Percentiles rank a stretch among this genome's conserved stretches.
These are phyloP conservation scores for Macrosoma leucophasiata DNA, from an alignment of 2,888 invertebrate genomes.

Conservation along the genomic window DNA sequence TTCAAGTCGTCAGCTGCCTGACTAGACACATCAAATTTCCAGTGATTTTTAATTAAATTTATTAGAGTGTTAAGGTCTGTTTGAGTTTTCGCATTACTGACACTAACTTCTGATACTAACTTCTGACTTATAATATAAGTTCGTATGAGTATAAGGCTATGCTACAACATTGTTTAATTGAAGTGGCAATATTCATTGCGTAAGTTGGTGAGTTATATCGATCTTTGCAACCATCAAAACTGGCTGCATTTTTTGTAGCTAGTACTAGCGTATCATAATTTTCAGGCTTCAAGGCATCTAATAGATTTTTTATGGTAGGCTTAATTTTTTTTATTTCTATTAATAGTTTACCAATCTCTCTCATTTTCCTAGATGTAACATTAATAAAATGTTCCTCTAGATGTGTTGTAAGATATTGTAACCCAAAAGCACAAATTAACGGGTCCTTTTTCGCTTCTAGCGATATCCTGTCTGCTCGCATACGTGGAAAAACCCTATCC, in stretches of 20 bases:
- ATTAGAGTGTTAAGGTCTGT: too few relatives aligned
- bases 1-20: conserved; percentile 20
- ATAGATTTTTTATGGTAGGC: conserved; percentile 21
- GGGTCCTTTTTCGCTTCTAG: conserved; percentile 28
- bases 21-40: conserved; percentile 17
- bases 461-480: conserved; percentile 28
- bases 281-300: conserved; percentile 20
- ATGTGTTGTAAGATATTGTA: conserved; percentile 26
- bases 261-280: conserved; percentile 26
- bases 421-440: conserved; percentile 24
- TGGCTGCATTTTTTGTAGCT: conserved; percentile 22
- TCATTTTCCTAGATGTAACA: conserved; percentile 29
- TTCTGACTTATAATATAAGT: too few relatives aligned
- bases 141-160: conserved; percentile 25
- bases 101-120: too few relatives aligned
- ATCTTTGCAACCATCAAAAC: conserved; percentile 24
- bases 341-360: conserved; percentile 29
- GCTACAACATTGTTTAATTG: conserved; percentile 32
- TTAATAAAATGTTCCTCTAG: conserved; percentile 26
- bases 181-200: conserved; percentile 30
- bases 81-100: too few relatives aligned
- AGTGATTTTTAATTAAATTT: not conserved
- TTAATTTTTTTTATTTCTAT: conserved; percentile 27
- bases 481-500: conserved; percentile 29
- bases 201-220: conserved; percentile 27